Evolutionary conservation across 2,113 vertebrate genomes (phyloP), one percentile per base, ranked within the genome.

Genomic region (Struthio camelus): DNA sequence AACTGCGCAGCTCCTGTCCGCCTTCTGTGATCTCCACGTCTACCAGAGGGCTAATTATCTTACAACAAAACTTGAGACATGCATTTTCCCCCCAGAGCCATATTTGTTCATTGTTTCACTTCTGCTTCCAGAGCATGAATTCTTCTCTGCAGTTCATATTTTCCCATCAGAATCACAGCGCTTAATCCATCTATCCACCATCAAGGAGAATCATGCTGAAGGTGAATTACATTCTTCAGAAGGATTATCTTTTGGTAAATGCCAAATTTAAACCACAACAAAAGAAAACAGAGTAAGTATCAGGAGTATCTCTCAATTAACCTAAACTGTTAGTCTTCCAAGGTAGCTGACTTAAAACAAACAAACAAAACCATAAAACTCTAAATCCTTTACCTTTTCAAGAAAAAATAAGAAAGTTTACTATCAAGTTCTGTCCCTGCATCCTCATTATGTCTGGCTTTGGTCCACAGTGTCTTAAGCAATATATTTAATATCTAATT

Each of bases 41-140:
- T 91, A 80, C 89, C 93, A 97, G 90, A 96, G 90, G 95, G 84
- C 91, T 96, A 97, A 97, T 97, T 97, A 97, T 94, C 97, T 96
- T 71, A 91, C 85, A 94, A 96, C 93, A 96, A 95, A 96, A 96
- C 91, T 90, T 93, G 70, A 97, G 90, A 89, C 92, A 65, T 71
- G 87, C 87, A 75, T 84, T 95, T 93, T 95, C 83, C 51, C 36
- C 96, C 95, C 75, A 59, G 93, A 97, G 98, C 85, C 24, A 16
- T 75, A 56, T 80, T 96, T 97, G 91, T 86, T 96, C 93, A 94
- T 97, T 97, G 89, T 94, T 96, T 90, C 85, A 84, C 67, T 94
- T 89, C 86, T 88, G 72, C 84, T 94, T 94, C 89, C 87, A 72
- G 66, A 93, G 64, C 61, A 91, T 89, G 88, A 94, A 96, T 87